Evolutionary conservation across 2,113 vertebrate species (phyloP).

Genomic region (Colossoma macropomum): DNA sequence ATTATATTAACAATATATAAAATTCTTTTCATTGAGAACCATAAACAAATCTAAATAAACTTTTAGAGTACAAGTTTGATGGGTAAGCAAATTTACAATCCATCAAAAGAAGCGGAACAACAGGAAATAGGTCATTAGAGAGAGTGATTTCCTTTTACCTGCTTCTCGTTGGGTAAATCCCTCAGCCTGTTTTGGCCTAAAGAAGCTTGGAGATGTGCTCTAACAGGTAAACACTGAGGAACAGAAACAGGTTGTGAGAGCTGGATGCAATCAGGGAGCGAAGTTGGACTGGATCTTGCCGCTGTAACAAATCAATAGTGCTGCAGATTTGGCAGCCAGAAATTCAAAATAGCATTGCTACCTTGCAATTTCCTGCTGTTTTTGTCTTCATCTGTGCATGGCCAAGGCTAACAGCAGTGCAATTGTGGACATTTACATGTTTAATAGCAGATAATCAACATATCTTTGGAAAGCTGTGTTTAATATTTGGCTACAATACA

Average conservation of each 20-base stretch:
- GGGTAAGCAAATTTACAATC: no score
- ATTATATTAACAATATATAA: no score
- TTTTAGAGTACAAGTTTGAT: no score
- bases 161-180: background rate
- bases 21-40: no score
- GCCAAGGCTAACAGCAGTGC: background rate
- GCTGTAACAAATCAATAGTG: background rate
- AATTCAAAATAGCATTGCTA: background rate
- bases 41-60: no score
- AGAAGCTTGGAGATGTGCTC: background rate
- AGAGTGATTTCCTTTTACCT: background rate
- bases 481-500: background rate
- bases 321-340: background rate
- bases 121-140: background rate
- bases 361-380: background rate
- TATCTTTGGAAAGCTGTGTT: background rate
- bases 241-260: slow-evolving; percentile 20
- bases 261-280: background rate
- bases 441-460: background rate
- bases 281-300: background rate
- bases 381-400: background rate
- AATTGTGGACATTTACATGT: background rate
- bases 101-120: no score
- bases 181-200: background rate
- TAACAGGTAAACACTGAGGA: slow-evolving; percentile 1